Evolutionary conservation across 1,140 invertebrate species (phyloP).

Genomic region (Branchinecta lindahli): DNA sequence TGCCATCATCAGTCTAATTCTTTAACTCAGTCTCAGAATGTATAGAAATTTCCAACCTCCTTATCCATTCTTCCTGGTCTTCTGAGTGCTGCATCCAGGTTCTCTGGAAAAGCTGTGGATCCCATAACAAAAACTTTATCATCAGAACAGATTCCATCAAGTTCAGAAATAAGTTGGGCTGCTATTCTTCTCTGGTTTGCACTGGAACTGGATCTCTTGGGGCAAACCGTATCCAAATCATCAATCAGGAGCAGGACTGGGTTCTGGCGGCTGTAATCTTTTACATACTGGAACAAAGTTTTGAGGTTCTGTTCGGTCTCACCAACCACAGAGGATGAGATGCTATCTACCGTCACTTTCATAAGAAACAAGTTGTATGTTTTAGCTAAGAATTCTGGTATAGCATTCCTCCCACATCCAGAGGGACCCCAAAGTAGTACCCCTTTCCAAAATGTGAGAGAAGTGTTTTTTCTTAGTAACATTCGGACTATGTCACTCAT

Average conservation of each 20-base stretch:
- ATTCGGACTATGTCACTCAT: not conserved
- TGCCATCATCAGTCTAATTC: no score
- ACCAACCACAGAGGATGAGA: slow-evolving; percentile 17
- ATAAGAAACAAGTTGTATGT: slow-evolving; percentile 20
- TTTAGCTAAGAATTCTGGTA: slow-evolving; percentile 28
- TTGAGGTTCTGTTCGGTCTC: slow-evolving; percentile 19
- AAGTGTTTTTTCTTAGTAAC: not conserved
- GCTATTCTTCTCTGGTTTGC: slow-evolving; percentile 22
- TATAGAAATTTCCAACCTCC: slow-evolving; percentile 15
- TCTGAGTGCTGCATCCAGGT: slow-evolving; percentile 29
- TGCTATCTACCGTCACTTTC: slow-evolving; percentile 7
- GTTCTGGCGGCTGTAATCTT: slow-evolving; percentile 13
- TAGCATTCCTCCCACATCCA: slow-evolving; percentile 38
- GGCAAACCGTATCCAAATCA: slow-evolving; percentile 20
- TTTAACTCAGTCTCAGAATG: no score
- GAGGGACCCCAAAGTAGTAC: slow-evolving; percentile 37
- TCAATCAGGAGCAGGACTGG: slow-evolving; percentile 22
- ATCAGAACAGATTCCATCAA: slow-evolving; percentile 27
- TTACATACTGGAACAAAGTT: slow-evolving; percentile 20
- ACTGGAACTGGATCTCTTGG: slow-evolving; percentile 14
- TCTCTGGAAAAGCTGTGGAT: slow-evolving; percentile 30
- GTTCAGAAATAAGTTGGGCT: slow-evolving; percentile 29
- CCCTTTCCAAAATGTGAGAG: slow-evolving; percentile 20
- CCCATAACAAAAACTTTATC: slow-evolving; percentile 21
- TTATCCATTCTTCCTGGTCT: slow-evolving; percentile 31